Percentiles rank a stretch among this genome's conserved stretches.
Conservation (phyloP, 2,888 invertebrate genomes). For the Halictus ligatus region DNA sequence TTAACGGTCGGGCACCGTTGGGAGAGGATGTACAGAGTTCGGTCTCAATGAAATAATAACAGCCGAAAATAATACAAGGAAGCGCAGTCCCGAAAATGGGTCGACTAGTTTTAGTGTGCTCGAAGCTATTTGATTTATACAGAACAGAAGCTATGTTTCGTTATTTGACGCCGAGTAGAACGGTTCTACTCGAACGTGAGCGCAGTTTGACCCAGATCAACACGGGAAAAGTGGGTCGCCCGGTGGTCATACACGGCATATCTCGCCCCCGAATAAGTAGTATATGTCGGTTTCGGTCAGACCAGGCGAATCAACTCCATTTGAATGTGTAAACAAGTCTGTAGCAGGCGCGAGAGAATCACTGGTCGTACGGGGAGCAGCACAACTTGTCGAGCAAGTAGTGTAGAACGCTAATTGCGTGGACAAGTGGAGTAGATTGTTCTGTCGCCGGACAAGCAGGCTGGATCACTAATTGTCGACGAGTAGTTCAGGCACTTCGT, state of each 20-base stretch:
- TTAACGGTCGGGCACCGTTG: conserved; percentile 24
- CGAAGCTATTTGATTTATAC: background rate
- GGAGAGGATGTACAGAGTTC: background rate
- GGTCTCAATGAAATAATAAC: conserved; percentile 15
- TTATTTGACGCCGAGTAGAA: background rate
- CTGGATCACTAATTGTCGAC: background rate
- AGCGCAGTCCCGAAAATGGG: background rate
- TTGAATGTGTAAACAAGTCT: background rate
- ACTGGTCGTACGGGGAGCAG: background rate
- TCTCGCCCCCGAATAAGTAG: background rate
- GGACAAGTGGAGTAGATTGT: conserved; percentile 1
- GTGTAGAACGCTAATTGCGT: background rate
- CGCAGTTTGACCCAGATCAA: background rate
- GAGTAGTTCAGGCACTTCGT: background rate
- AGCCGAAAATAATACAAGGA: conserved; percentile 5
- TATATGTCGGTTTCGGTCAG: background rate
- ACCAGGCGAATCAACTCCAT: background rate
- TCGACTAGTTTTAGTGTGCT: background rate
- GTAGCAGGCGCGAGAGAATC: background rate
- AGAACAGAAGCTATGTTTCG: background rate
- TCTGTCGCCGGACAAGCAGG: background rate
- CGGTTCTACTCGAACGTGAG: background rate
- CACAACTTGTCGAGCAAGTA: background rate
- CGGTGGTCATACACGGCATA: background rate
- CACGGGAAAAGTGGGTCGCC: background rate